Evolutionary conservation across 2,888 invertebrate genomes (phyloP).

Genomic region (Acanthoscelides obtectus): DNA sequence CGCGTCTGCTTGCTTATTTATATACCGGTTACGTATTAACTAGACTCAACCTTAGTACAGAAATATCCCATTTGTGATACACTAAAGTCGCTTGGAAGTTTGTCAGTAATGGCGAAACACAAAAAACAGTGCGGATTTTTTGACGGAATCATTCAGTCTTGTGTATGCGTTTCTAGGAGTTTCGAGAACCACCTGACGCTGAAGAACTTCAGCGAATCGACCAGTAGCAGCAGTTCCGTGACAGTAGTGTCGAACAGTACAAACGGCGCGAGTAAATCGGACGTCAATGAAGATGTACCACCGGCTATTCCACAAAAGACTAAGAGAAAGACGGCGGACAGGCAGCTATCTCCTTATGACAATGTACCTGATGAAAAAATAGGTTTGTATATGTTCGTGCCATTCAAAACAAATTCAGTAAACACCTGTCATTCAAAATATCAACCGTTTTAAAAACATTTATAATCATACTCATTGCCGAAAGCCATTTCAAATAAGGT

Average conservation of each 20-base stretch:
- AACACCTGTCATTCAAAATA: conserved; percentile 1
- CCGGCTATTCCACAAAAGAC: conserved; percentile 64
- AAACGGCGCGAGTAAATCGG: conserved; percentile 26
- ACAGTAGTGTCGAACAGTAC: conserved; percentile 27
- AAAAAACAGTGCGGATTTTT: neutral
- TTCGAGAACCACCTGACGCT: conserved; percentile 21
- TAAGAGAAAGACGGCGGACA: conserved; percentile 50
- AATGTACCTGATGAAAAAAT: conserved; percentile 52
- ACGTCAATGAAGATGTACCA: conserved; percentile 38
- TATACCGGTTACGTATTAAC: neutral
- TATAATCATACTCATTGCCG: too few species aligned
- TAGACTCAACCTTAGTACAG: neutral
- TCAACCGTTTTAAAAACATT: too few species aligned
- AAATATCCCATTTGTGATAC: neutral
- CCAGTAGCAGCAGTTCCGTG: conserved; percentile 31
- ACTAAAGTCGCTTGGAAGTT: too few species aligned
- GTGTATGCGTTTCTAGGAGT: conserved; percentile 8
- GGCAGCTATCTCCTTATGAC: conserved; percentile 67
- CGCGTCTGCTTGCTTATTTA: neutral
- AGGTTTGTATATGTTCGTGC: conserved; percentile 20
- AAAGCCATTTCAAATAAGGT: too few species aligned
- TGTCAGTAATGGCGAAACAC: neutral
- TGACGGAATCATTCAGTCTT: neutral
- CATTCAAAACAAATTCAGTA: neutral
- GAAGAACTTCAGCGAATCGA: conserved; percentile 22